Evolutionary conservation across 2,888 invertebrate genomes (phyloP).

Genomic region (Brachynemurus nebulosus): DNA sequence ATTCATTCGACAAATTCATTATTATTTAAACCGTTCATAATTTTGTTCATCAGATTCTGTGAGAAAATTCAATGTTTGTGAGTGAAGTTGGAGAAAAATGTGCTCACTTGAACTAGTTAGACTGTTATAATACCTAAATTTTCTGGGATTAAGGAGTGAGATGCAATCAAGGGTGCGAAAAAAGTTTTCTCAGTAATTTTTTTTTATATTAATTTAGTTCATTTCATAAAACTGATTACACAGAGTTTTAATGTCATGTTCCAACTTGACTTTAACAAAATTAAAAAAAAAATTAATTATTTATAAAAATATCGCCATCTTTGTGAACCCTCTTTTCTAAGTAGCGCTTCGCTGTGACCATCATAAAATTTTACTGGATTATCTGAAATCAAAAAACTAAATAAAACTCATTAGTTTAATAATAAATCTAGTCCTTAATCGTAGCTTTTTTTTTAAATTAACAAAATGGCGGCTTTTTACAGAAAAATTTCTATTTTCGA

Average conservation of each 20-base stretch:
- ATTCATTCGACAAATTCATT: no score
- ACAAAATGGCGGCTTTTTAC: no score
- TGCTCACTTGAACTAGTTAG: no score
- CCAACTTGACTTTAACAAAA: not conserved
- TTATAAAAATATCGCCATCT: not conserved
- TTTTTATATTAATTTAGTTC: slow-evolving; percentile 1
- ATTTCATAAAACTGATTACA: slow-evolving; percentile 1
- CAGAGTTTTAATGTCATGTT: not conserved
- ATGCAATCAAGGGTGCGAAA: not conserved
- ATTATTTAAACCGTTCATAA: no score
- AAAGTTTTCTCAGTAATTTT: not conserved
- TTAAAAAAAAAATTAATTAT: not conserved
- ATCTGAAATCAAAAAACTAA: not conserved
- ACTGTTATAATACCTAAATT: no score
- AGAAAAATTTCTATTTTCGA: not conserved
- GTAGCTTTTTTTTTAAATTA: not conserved
- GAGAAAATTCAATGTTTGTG: no score
- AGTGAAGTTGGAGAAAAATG: no score
- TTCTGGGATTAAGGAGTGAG: not conserved
- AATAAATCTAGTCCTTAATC: not conserved
- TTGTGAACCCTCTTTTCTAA: not conserved
- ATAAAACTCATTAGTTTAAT: not conserved
- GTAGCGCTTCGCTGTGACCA: not conserved
- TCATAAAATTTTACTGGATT: not conserved
- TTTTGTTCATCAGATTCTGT: no score